A percentile compares a stretch with the other conserved stretches of the same genome.
These are phyloP conservation scores for Diprion similis DNA, from an alignment of 1,140 invertebrate genomes.

Conservation along the genomic window DNA sequence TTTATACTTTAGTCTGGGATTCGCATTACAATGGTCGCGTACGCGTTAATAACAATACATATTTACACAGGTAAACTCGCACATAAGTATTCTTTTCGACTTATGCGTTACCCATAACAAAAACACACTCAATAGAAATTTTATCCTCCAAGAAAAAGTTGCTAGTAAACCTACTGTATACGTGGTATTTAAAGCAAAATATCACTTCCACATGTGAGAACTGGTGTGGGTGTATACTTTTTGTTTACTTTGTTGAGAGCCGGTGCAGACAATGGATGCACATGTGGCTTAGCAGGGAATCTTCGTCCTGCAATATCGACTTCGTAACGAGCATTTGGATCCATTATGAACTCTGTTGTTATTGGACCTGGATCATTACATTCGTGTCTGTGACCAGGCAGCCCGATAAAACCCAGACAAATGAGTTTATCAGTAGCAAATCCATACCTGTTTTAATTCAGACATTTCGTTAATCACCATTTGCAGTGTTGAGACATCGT, in stretches of 20 bases:
- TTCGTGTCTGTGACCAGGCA: conserved; percentile 43
- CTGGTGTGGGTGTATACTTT: conserved; percentile 48
- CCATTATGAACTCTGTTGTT: conserved; percentile 71
- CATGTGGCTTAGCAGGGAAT: conserved; percentile 68
- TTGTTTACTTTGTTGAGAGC: conserved; percentile 37
- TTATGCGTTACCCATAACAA: too few relatives aligned
- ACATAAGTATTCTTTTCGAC: too few relatives aligned
- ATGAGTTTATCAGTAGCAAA: conserved; percentile 70
- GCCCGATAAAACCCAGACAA: conserved; percentile 71
- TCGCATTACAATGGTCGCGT: too few relatives aligned
- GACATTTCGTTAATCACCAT: neutral
- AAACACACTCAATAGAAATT: too few relatives aligned
- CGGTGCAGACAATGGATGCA: conserved; percentile 63
- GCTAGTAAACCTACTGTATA: too few relatives aligned
- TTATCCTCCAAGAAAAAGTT: too few relatives aligned
- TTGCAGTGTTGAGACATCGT: neutral
- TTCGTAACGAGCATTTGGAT: conserved; percentile 67
- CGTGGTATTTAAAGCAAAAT: conserved; percentile 32
- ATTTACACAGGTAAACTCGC: too few relatives aligned
- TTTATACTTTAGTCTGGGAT: too few relatives aligned
- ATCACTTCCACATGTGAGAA: conserved; percentile 41
- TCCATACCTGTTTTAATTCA: conserved; percentile 64
- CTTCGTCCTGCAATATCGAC: conserved; percentile 72
- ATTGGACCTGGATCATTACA: conserved; percentile 43
- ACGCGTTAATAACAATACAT: too few relatives aligned